A percentile compares a stretch with the other conserved stretches of the same genome.
Evolutionary conservation across 1,140 invertebrate species (phyloP).

Genomic region (Pogonomyrmex barbatus): DNA sequence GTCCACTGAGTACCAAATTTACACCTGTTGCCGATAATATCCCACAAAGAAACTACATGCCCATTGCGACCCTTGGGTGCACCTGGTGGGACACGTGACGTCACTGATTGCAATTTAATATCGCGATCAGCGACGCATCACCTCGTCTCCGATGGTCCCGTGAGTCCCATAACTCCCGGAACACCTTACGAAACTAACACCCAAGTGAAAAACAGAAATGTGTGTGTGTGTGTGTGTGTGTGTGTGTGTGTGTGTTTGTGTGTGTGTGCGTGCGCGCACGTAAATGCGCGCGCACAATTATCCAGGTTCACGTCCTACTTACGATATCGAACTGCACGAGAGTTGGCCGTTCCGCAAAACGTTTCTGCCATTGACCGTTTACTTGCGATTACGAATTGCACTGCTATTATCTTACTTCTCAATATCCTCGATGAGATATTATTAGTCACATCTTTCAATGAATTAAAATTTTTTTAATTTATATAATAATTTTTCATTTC

Average conservation of each 20-base stretch:
- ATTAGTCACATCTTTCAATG: neutral
- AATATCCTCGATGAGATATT: neutral
- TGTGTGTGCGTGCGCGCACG: neutral
- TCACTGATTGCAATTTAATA: neutral
- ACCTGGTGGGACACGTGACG: neutral
- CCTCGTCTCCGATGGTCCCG: neutral
- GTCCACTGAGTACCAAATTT: constrained; percentile 17
- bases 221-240: neutral
- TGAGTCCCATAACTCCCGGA: neutral
- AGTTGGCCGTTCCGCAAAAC: constrained; percentile 66
- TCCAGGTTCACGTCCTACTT: constrained; percentile 83
- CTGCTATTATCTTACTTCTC: neutral
- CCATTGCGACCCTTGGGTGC: neutral
- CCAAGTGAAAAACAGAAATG: constrained; percentile 23
- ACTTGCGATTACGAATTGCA: constrained; percentile 38
- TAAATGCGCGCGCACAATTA: constrained; percentile 58
- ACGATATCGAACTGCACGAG: constrained; percentile 81
- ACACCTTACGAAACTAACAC: constrained; percentile 16
- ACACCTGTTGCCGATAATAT: constrained; percentile 57
- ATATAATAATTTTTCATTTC: neutral
- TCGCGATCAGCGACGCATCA: neutral
- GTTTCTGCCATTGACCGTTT: constrained; percentile 72
- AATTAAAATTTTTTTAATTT: neutral
- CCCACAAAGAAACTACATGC: neutral
- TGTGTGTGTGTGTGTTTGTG: neutral